Conservation (phyloP, 1,140 invertebrate species). For the Nautilus pompilius region DNA sequence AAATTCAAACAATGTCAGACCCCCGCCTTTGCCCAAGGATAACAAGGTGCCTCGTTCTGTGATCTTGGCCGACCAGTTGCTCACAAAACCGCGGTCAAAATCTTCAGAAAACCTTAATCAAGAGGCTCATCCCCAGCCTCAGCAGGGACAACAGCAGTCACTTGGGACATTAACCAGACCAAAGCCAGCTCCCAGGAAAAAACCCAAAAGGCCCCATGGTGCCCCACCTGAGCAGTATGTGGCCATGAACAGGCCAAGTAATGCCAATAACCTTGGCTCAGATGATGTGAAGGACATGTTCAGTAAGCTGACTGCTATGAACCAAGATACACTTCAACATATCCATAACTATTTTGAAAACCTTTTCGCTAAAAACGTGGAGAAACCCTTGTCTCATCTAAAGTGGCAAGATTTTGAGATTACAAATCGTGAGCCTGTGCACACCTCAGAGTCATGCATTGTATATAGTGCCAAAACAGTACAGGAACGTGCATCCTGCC, state of each 20-base stretch:
- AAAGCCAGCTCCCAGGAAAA: constrained; percentile 32
- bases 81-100: constrained; percentile 2
- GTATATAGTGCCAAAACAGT: constrained; percentile 45
- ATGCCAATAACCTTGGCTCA: constrained; percentile 32
- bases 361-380: constrained; percentile 28
- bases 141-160: constrained; percentile 22
- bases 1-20: not conserved
- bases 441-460: constrained; percentile 41
- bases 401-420: constrained; percentile 48
- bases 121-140: constrained; percentile 32
- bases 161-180: constrained; percentile 32
- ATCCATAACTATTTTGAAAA: constrained; percentile 43
- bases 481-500: constrained; percentile 30
- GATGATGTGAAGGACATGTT: constrained; percentile 37
- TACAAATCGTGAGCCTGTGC: constrained; percentile 36
- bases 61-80: not conserved
- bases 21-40: not conserved
- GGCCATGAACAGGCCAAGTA: constrained; percentile 44
- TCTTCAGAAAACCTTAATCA: too few relatives aligned
- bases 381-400: constrained; percentile 19
- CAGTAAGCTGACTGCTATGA: constrained; percentile 34
- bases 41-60: not conserved
- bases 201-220: constrained; percentile 28
- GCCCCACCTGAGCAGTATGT: constrained; percentile 42
- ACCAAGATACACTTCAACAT: constrained; percentile 36